Percentiles rank a stretch among this genome's conserved stretches.
Evolutionary conservation across 1,140 invertebrate genomes (phyloP).

Genomic region (Pseudomyrmex sp.): DNA sequence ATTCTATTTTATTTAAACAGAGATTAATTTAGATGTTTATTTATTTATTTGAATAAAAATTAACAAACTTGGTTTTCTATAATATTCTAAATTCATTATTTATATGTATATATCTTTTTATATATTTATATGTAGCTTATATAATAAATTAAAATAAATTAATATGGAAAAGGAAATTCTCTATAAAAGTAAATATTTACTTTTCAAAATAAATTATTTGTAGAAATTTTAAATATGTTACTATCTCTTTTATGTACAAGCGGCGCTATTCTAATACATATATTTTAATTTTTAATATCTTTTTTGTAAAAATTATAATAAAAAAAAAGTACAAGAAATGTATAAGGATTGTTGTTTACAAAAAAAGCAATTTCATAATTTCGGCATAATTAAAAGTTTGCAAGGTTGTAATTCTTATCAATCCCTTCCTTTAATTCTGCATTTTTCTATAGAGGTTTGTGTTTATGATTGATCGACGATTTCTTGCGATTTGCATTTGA

Average conservation of each 20-base stretch:
- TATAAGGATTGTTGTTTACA: no score
- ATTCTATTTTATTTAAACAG: background rate
- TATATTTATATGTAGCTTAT: background rate
- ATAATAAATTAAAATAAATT: background rate
- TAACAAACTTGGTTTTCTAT: background rate
- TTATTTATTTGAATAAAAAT: constrained; percentile 7
- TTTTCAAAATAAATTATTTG: constrained; percentile 6
- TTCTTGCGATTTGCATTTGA: background rate
- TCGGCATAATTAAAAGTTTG: no score
- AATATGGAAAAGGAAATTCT: background rate
- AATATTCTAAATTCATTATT: background rate
- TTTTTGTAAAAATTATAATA: no score
- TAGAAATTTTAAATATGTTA: background rate
- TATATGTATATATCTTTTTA: background rate
- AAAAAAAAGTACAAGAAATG: no score
- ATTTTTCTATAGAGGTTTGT: background rate
- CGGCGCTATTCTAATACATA: no score
- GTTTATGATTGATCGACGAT: background rate
- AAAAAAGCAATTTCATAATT: no score
- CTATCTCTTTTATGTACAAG: no score
- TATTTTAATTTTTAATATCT: no score
- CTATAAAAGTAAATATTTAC: background rate
- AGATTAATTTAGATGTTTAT: background rate
- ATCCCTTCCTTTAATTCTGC: no score
- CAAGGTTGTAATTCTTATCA: no score